Base-by-base conservation (phyloP, 1,140 invertebrate species). In the Parapsyche elsis region DNA sequence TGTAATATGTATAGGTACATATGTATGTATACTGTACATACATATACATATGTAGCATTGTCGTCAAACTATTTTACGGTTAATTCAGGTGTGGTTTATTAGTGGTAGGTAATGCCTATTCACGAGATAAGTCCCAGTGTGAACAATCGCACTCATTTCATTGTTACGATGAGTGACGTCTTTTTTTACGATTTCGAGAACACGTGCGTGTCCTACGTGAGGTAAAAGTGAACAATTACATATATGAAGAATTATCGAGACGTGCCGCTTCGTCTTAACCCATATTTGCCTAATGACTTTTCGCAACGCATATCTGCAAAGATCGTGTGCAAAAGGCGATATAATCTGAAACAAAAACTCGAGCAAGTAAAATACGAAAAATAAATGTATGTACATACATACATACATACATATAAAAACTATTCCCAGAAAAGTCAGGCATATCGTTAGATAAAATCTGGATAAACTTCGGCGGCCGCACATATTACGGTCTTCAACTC, bases 131-230 rank as follows among this genome's bases (percentile, higher is more conserved):
- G 14, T 21, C 5, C 57, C 57, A 61, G 57, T 61, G 21, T 16
- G 9, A 61, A 19, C 57, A 61, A 61, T 61, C 16, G 57, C 57
- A 19, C 9, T 9, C 57, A 38, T 7, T 61, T 16, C 57, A 61
- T 61, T 61, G 57, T 61, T 61, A 61, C 30, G 7, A 38, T 38
- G 30, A 38, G 1, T 38, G 30, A 19, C 57, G 57, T 61, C 57
- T 61, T 61, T 61, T 57, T 61, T 61, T 61, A 61, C 57, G 57
- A 61, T 61, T 61, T 61, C 16, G 57, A 61, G 57, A 61, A 21
- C 57, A 61, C 57, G 57, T 21, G 57, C 49, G 49, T 53, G 49
- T 16, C 2, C 57, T 61, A 21, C 57, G 14, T 21, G 57, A 16
- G 21, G 57, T 19, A 61, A 61, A 61, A 61, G 57, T 61, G 57